A percentile compares a stretch with the other conserved stretches of the same genome.
phyloP scores from a whole-genome alignment of 2,113 vertebrate genomes.

The Ochotona curzoniae region DNA sequence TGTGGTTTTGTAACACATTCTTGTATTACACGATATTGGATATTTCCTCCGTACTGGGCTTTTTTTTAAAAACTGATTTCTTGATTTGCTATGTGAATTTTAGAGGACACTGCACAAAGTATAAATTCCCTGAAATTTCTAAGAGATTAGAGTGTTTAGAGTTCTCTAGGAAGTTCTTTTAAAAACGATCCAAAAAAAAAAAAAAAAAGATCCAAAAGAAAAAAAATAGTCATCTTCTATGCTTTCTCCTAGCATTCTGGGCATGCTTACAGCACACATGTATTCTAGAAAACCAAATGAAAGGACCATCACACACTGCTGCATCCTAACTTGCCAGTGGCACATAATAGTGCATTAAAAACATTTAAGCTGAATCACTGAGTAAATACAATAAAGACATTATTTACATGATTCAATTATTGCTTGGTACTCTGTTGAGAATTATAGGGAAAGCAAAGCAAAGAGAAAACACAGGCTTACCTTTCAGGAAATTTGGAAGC shows the following conservation, averaged over 20 bases:
- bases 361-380: background rate
- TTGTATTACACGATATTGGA: background rate
- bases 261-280: background rate
- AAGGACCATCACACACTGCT: background rate
- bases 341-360: background rate
- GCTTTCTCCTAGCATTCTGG: background rate
- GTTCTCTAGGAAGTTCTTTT: background rate
- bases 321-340: background rate
- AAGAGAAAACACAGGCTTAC: background rate
- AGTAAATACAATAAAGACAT: conserved; percentile 14
- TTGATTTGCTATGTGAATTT: conserved; percentile 23
- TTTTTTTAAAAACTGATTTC: background rate
- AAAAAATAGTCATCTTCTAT: background rate
- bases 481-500: background rate
- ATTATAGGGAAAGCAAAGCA: background rate
- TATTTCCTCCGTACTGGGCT: background rate
- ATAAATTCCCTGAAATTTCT: background rate
- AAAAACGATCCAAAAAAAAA: background rate
- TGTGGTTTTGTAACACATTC: background rate
- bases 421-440: conserved; percentile 6
- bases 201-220: background rate
- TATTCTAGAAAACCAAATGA: conserved; percentile 38
- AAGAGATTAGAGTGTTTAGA: background rate
- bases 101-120: conserved; percentile 17
- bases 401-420: background rate